Percentiles rank a stretch among this genome's conserved stretches.
Evolutionary conservation across 2,888 invertebrate genomes (phyloP).

Genomic region (Aelia acuminata): DNA sequence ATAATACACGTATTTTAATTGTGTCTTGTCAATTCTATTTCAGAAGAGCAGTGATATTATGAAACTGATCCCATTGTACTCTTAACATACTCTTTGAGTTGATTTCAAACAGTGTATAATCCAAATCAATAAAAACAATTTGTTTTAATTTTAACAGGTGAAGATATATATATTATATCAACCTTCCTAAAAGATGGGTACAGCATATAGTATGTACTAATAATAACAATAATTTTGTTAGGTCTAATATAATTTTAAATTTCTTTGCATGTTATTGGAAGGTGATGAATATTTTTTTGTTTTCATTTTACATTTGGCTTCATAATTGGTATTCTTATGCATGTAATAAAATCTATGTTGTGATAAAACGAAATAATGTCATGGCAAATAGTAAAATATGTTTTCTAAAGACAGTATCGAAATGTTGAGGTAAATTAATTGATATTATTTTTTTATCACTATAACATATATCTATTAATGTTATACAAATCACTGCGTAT

Average conservation of each 20-base stretch:
- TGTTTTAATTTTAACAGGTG: neutral
- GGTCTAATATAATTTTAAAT: neutral
- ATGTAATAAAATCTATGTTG: neutral
- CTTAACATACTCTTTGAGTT: neutral
- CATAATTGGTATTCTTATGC: neutral
- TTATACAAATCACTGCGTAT: neutral
- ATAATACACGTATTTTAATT: neutral
- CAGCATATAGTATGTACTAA: neutral
- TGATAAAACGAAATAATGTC: neutral
- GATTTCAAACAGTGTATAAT: neutral
- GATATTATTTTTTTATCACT: neutral
- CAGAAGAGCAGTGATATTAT: neutral
- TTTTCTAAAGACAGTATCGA: neutral
- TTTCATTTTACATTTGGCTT: neutral
- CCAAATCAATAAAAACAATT: neutral
- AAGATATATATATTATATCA: neutral
- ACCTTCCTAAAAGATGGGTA: neutral
- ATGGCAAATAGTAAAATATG: neutral
- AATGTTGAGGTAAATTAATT: conserved; percentile 6
- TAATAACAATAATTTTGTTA: neutral
- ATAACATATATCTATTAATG: neutral
- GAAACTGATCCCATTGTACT: neutral
- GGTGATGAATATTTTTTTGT: neutral
- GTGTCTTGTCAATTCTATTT: neutral
- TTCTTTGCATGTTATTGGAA: neutral